Base-by-base conservation (phyloP, 1,140 invertebrate species). In the Drosophila repletoides region DNA sequence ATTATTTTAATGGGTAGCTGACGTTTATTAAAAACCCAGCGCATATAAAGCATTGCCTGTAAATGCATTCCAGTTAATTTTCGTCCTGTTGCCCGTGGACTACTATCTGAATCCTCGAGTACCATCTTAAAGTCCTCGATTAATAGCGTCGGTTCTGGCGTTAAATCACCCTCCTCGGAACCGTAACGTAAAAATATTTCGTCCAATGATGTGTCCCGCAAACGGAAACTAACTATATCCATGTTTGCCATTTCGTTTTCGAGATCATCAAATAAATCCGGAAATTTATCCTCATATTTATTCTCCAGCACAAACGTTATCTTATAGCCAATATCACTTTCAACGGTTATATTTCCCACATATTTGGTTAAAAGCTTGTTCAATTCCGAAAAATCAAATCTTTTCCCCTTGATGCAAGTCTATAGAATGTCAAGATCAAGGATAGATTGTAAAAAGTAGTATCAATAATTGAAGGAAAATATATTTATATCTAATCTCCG, bases 201-300 rank as follows among this genome's bases (percentile, higher is more conserved):
- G 89, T 98, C 97, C 38, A 98, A 89, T 0, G 97, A 97, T 5
- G 97, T 98, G 95, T 98, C 97, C 4, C 96, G 97, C 0, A 98
- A 94, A 0, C 97, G 97, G 87, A 96, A 98, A 83, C 95, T 97
- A 36, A 93, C 93, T 51, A 98, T 95, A 14, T 95, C 95, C 38
- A 93, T 68, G 5, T 89, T 72, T 1, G 75, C 70, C 17, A 90
- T 70, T 22, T 90, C 88, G 0, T 87, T 70, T 40, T 91, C 91
- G 0, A 93, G 91, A 31, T 92, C 91, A 12, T 92, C 84, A 59
- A 94, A 93, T 40, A 95, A 91, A 0, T 91, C 90, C 0, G 88
- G 87, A 61, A 94, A 94, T 5, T 93, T 88, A 3, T 90, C 88
- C 7, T 93, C 92, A 61, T 94, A 94, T 51, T 90, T 92, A 12